Evolutionary conservation across 2,888 invertebrate species (phyloP).

Genomic region (Diarsia mendica): DNA sequence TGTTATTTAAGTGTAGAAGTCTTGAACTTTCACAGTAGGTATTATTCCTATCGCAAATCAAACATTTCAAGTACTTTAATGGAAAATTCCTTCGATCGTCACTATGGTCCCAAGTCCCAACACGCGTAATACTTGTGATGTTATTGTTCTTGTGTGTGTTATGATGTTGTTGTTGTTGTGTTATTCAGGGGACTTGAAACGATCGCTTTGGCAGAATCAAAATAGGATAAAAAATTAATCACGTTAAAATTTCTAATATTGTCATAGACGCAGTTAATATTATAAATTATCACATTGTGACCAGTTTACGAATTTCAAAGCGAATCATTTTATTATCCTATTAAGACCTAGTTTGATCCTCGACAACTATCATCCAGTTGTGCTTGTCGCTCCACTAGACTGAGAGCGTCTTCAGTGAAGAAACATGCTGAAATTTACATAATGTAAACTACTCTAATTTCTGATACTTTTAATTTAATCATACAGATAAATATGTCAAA

Average conservation of each 20-base stretch:
- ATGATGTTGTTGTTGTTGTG: too few relatives aligned
- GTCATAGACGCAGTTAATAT: too few relatives aligned
- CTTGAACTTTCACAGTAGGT: neutral
- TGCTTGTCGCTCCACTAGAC: neutral
- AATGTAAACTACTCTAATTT: neutral
- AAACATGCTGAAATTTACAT: neutral
- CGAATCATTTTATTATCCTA: too few relatives aligned
- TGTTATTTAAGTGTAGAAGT: neutral
- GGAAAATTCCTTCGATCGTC: too few relatives aligned
- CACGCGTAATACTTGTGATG: neutral
- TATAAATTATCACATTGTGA: too few relatives aligned
- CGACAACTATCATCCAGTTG: neutral
- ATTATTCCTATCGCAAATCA: neutral
- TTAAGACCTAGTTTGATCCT: too few relatives aligned
- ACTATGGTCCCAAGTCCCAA: neutral
- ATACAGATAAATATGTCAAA: neutral
- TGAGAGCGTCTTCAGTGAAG: neutral
- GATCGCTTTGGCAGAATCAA: too few relatives aligned
- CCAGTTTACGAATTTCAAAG: too few relatives aligned
- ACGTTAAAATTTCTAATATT: too few relatives aligned
- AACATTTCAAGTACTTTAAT: neutral
- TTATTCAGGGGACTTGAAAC: neutral
- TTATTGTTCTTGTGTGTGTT: too few relatives aligned
- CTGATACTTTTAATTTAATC: neutral
- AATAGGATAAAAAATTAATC: too few relatives aligned